These are phyloP conservation scores for Maniola jurtina DNA, from an alignment of 1,140 invertebrate species.

Conservation along the genomic window DNA sequence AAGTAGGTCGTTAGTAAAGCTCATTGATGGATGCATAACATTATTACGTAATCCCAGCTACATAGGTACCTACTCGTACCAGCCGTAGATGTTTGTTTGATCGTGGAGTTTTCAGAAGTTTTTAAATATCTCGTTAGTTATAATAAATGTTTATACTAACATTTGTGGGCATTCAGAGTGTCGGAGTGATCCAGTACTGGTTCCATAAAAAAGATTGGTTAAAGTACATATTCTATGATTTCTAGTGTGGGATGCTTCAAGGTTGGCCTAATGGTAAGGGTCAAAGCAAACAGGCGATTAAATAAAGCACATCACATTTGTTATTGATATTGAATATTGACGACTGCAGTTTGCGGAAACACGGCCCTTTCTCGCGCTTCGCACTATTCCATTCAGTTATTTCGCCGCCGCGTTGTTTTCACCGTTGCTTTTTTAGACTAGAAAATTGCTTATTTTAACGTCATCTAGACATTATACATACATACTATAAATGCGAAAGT, in stretches of 20 bases:
- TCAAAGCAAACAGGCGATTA: too few species aligned
- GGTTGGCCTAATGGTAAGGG: not conserved
- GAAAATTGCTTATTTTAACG: not conserved
- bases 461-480: too few species aligned
- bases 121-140: constrained; percentile 23
- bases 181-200: constrained; percentile 17
- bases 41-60: constrained; percentile 16
- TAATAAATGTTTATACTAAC: constrained; percentile 16
- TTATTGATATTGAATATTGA: too few species aligned
- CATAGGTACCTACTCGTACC: not conserved
- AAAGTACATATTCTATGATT: constrained; percentile 5
- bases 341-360: too few species aligned
- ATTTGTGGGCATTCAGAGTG: constrained; percentile 9
- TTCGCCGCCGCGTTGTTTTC: too few species aligned
- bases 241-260: constrained; percentile 11
- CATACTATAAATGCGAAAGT: too few species aligned
- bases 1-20: not conserved
- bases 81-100: constrained; percentile 16
- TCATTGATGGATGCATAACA: constrained; percentile 8
- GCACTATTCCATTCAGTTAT: too few species aligned
- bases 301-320: too few species aligned
- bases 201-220: constrained; percentile 14
- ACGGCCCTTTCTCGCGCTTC: too few species aligned
- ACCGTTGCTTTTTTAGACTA: too few species aligned
- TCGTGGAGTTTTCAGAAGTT: constrained; percentile 28